Evolutionary conservation across 2,888 invertebrate species (phyloP), one percentile per base, ranked within the genome.

Genomic region (Amaurobius ferox): DNA sequence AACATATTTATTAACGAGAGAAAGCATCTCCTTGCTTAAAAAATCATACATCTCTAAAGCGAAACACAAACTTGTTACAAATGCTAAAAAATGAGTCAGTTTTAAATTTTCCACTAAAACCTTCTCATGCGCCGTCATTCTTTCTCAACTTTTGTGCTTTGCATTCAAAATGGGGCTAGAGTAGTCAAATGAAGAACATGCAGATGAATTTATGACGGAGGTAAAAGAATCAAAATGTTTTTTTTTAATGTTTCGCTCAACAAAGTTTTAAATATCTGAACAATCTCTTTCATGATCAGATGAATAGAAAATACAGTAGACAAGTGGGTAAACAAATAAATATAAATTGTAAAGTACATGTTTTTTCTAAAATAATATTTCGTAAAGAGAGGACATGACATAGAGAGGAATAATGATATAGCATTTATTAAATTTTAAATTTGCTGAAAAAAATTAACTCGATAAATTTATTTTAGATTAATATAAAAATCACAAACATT

Each of bases 91-190:
- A 72, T 39, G 29, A 30, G 16, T 66, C 39, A 30, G 32, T 26
- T 48, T 79, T 71, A 71, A 80, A 66, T 73, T 40, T 55, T 23
- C 55, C 48, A 62, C 66, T 72, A 44, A 79, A 73, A 79, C 32
- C 73, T 73, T 67, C 35, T 72, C 48, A 64, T 72, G 79, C 44
- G 72, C 62, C 79, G 72, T 79, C 73, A 48, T 55, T 80, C 73
- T 80, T 80, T 73, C 68, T 80, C 72, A 73, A 80, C 67, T 80
- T 73, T 66, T 67, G 80, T 73, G 73, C 80, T 80, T 80, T 80
- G 80, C 80, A 80, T 80, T 30, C 16, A 48, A 26, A 72, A 80
- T 80, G 67, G 79, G 67, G 55, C 62, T 70, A 39, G 71, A 29
- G 32, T 67, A 80, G 80, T 80, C 67, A 73, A 80, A 80, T 80